Evolutionary conservation across 2,888 invertebrate genomes (phyloP).

Genomic region (Acleris sparsana): DNA sequence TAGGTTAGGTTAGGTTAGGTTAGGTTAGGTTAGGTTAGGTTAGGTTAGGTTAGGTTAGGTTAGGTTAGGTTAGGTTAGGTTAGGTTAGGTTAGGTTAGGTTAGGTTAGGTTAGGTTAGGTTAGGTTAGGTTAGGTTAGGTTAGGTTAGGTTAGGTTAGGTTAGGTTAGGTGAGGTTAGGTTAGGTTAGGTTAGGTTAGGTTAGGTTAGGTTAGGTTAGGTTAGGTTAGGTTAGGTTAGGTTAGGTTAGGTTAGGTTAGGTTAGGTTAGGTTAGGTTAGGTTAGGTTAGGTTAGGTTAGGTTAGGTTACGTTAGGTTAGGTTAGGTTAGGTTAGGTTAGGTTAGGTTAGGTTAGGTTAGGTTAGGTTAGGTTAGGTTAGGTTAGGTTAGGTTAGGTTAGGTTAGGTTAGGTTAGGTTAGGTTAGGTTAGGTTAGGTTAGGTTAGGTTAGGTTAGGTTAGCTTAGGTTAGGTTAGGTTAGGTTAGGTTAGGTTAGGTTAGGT

Average conservation of each 20-base stretch:
- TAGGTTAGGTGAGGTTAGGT: constrained; percentile 34
- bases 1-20: constrained; percentile 31
- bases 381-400: constrained; percentile 33
- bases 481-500: constrained; percentile 33
- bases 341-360: constrained; percentile 33
- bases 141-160: constrained; percentile 36
- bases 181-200: constrained; percentile 34
- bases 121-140: constrained; percentile 37
- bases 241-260: constrained; percentile 29
- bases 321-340: constrained; percentile 33
- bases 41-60: constrained; percentile 27
- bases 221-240: constrained; percentile 31
- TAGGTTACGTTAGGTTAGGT: constrained; percentile 32
- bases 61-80: constrained; percentile 26
- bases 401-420: constrained; percentile 24
- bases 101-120: constrained; percentile 32
- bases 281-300: constrained; percentile 33
- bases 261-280: constrained; percentile 32
- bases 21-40: constrained; percentile 29
- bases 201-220: constrained; percentile 30
- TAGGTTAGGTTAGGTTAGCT: constrained; percentile 33
- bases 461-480: constrained; percentile 33
- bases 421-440: constrained; percentile 32
- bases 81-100: constrained; percentile 27
- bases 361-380: constrained; percentile 33